Base-by-base conservation (phyloP, 30 jellyfish, hydroid and myxozoan genomes). In the Hydractinia echinata region DNA sequence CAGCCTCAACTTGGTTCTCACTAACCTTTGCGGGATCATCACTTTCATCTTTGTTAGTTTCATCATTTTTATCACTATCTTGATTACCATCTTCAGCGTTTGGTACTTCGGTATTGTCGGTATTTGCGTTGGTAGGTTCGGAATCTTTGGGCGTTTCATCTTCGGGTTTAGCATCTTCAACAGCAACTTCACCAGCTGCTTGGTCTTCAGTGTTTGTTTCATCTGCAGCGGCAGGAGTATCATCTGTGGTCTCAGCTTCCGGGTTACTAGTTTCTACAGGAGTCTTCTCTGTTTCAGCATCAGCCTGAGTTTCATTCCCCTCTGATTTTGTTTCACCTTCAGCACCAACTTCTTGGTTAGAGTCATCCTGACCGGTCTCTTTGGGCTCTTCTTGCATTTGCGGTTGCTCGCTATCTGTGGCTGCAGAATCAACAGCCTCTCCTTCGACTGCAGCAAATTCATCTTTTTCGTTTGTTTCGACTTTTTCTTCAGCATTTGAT, bases 191-290 rank as follows among this genome's bases (percentile, higher is more conserved):
- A 6, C 74, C 74, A 13, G 74, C 19, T 6, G 19, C 74, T 30
- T 30, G 44, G 44, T 30, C 44, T 2, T 30, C 44, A 30, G 44
- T 30, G 16, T n/a, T 51, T 9, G 74, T 44, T n/a, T 44, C 18
- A 6, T 64, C 74, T 64, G 74, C 16, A 64, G 74, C 19, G 19
- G 4, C 74, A 6, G 74, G 51, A 7, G 74, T 44, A 13, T 44
- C 18, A 64, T 7, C 74, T 64, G 19, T 13, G 74, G 74, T n/a
- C 39, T 64, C 74, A 51, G 74, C 74, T 64, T 44, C 51, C 19
- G 74, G 10, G 19, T 64, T 51, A n/a, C 18, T 13, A 64, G 74
- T n/a, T 64, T 64, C 74, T 44, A 51, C 74, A n/a, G 74, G 74
- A 13, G 74, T 30, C 44, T 30, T 30, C 1, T 30, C 74, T 64